These are phyloP conservation scores for Tipula lateralis DNA, from an alignment of 2,888 invertebrate genomes.

Conservation along the genomic window DNA sequence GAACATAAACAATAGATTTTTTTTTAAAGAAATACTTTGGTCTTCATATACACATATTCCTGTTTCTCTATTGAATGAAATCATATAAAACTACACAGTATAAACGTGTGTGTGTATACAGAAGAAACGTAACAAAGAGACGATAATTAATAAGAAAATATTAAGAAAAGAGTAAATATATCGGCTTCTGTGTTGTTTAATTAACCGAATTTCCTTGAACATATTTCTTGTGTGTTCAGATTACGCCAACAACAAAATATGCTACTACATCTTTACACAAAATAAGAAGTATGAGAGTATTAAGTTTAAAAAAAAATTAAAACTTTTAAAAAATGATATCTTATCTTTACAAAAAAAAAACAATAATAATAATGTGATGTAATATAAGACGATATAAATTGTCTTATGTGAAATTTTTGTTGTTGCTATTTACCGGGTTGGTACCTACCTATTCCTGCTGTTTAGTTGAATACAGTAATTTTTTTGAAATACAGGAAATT, in stretches of 20 bases:
- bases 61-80: not conserved
- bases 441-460: not conserved
- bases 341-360: not conserved
- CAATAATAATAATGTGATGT: not conserved
- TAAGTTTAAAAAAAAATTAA: not conserved
- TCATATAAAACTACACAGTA: not conserved
- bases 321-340: not conserved
- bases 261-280: not conserved
- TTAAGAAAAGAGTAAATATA: conserved; percentile 24
- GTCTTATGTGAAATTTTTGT: not conserved
- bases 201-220: conserved; percentile 27
- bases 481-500: not conserved
- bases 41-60: not conserved
- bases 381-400: not conserved
- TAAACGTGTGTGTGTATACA: not conserved
- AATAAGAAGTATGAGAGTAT: not conserved
- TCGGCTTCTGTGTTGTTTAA: conserved; percentile 28
- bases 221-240: not conserved
- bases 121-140: not conserved
- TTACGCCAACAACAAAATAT: not conserved
- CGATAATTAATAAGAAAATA: conserved; percentile 24
- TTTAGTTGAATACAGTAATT: not conserved
- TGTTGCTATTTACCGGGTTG: not conserved
- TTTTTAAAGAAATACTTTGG: not conserved
- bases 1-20: not conserved